Conservation (phyloP, 2,888 invertebrate genomes). For the Ophion obscuratus region DNA sequence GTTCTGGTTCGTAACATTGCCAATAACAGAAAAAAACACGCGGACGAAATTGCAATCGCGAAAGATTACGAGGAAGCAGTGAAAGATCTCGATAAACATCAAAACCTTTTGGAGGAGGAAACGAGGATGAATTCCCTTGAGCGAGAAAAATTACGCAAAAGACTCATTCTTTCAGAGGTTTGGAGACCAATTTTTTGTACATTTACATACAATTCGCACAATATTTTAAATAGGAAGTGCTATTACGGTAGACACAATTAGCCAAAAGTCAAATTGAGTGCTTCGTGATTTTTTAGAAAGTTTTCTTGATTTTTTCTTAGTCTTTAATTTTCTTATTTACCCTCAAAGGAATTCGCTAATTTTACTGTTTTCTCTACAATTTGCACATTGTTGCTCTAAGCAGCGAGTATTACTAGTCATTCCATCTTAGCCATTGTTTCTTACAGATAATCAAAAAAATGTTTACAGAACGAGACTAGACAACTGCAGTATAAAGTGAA, state of each 20-base stretch:
- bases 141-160: slow-evolving; percentile 64
- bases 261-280: no score
- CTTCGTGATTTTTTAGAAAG: no score
- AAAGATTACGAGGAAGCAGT: slow-evolving; percentile 66
- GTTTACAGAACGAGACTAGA: slow-evolving; percentile 73
- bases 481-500: slow-evolving; percentile 72
- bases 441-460: neutral
- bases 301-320: no score
- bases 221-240: no score
- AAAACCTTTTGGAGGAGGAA: slow-evolving; percentile 66
- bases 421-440: neutral
- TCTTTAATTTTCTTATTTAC: no score
- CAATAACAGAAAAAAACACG: slow-evolving; percentile 58
- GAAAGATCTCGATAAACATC: slow-evolving; percentile 65
- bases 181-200: no score
- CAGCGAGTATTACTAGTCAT: neutral
- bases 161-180: slow-evolving; percentile 65
- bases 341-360: no score
- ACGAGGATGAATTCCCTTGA: slow-evolving; percentile 65
- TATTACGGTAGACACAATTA: no score
- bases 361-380: no score
- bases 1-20: slow-evolving; percentile 73
- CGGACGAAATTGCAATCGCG: slow-evolving; percentile 70
- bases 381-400: neutral
- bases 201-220: no score